Percentiles rank a stretch among this genome's conserved stretches.
These are phyloP conservation scores for Arenaria interpres DNA, from an alignment of 2,113 vertebrate genomes.

Conservation along the genomic window DNA sequence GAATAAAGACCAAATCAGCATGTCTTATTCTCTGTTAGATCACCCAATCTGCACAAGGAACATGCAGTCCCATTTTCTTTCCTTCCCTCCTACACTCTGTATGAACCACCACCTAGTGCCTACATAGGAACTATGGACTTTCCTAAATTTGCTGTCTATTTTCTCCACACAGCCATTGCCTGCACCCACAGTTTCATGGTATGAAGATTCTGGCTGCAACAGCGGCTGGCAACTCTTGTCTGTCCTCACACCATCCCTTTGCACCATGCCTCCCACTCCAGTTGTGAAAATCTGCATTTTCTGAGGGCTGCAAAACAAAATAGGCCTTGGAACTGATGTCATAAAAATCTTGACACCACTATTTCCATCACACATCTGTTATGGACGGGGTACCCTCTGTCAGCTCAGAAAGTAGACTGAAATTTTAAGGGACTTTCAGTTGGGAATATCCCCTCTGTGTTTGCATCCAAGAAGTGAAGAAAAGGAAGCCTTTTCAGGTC, in stretches of 20 bases:
- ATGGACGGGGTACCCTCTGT: neutral
- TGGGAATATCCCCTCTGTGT: neutral
- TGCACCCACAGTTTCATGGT: neutral
- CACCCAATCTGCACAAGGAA: neutral
- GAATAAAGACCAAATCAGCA: neutral
- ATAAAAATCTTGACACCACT: neutral
- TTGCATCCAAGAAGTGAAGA: neutral
- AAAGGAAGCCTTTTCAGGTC: neutral
- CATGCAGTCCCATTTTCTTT: neutral
- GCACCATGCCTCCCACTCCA: neutral
- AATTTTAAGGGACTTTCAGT: neutral
- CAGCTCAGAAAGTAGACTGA: neutral
- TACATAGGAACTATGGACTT: neutral
- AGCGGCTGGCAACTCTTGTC: neutral
- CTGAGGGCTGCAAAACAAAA: neutral
- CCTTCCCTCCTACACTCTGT: neutral
- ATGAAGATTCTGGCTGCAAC: neutral
- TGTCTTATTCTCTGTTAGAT: neutral
- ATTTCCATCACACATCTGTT: neutral
- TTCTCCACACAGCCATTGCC: neutral
- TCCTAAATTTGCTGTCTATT: neutral
- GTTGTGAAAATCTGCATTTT: neutral
- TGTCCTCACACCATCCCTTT: neutral
- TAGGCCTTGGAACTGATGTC: neutral
- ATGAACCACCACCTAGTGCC: neutral